Conservation (phyloP, 2,797 vertebrate genomes). For the Ciconia nigra region DNA sequence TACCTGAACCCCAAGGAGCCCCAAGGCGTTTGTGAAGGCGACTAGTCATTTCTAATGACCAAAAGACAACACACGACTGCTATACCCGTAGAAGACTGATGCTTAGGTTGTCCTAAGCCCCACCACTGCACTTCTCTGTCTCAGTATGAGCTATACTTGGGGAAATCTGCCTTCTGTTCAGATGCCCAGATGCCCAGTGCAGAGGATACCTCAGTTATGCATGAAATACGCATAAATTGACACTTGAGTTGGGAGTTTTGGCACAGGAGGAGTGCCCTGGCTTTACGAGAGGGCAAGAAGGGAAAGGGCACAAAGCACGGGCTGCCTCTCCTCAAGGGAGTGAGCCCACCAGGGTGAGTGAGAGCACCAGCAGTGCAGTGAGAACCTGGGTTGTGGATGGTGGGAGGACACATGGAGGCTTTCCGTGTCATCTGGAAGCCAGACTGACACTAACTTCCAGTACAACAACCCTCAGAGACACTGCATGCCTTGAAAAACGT, state of each 20-base stretch:
- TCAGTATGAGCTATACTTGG: background rate
- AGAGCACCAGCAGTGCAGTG: background rate
- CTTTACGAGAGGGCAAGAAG: background rate
- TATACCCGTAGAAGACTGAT: fast-evolving
- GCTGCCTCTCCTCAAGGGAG: background rate
- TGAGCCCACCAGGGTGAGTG: background rate
- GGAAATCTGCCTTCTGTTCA: background rate
- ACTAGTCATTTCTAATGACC: background rate
- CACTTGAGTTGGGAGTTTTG: background rate
- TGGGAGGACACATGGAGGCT: background rate
- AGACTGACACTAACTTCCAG: background rate
- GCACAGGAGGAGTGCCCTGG: background rate
- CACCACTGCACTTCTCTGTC: background rate
- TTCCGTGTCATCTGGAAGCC: background rate
- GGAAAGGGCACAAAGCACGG: background rate
- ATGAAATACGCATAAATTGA: background rate
- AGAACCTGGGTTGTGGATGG: background rate
- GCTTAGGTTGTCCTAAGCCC: background rate
- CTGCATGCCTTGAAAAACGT: background rate
- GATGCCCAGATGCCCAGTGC: background rate
- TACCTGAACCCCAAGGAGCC: background rate
- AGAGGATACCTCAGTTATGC: background rate
- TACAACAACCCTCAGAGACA: background rate
- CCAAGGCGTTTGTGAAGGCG: background rate
- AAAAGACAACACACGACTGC: background rate